A percentile compares a stretch with the other conserved stretches of the same genome.
Conservation (phyloP, 1,140 invertebrate genomes). For the Coenobita brevimanus region DNA sequence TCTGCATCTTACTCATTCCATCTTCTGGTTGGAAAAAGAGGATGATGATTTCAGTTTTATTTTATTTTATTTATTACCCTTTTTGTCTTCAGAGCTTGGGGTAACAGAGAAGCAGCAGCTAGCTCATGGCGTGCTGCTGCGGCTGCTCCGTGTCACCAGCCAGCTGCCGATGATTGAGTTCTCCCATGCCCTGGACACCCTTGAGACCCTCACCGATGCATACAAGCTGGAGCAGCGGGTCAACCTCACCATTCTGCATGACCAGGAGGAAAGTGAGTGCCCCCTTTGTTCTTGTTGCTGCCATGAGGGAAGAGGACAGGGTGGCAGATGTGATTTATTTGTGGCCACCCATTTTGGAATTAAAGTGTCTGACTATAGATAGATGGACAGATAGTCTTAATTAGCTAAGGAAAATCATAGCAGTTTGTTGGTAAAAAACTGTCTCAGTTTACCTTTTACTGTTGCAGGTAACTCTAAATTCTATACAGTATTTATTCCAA, state of each 20-base stretch:
- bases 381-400: not conserved
- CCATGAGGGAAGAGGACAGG: no score
- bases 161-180: slow-evolving; percentile 69
- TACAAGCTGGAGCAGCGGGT: slow-evolving; percentile 64
- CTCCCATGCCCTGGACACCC: slow-evolving; percentile 67
- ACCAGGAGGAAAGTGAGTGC: slow-evolving; percentile 41
- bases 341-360: no score
- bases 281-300: not conserved
- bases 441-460: no score
- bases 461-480: not conserved
- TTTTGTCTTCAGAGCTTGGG: slow-evolving; percentile 58
- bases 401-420: not conserved
- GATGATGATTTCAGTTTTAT: no score
- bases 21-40: no score
- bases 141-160: slow-evolving; percentile 58
- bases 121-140: slow-evolving; percentile 62
- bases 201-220: slow-evolving; percentile 64
- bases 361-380: not conserved
- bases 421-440: not conserved
- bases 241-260: slow-evolving; percentile 51
- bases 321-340: no score
- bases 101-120: slow-evolving; percentile 62
- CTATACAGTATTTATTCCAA: not conserved
- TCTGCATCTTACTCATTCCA: not conserved
- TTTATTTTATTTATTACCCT: not conserved